Evolutionary conservation across 1,140 invertebrate species (phyloP).

Genomic region (Conus ventricosus): DNA sequence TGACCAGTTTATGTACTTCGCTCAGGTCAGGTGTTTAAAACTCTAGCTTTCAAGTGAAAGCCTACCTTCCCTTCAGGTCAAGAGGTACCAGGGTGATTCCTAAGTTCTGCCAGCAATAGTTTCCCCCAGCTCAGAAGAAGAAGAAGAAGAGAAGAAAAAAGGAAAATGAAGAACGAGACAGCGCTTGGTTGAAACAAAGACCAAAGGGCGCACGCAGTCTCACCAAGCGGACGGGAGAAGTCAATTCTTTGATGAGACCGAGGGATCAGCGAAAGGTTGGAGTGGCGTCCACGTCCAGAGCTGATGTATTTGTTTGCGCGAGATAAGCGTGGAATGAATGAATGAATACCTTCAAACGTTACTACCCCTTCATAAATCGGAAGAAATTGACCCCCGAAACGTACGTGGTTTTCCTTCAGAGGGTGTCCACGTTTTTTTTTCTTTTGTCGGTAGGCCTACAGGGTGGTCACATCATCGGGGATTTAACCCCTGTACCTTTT

Average conservation of each 20-base stretch:
- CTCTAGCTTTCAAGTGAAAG: neutral
- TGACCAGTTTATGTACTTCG: neutral
- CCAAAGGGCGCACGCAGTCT: neutral
- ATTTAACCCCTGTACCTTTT: too few species aligned
- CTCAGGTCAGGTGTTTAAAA: neutral
- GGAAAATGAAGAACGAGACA: neutral
- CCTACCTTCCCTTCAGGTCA: neutral
- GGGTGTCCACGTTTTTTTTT: too few species aligned
- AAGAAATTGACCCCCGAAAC: too few species aligned
- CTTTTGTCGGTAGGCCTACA: neutral
- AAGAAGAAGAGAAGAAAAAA: too few species aligned
- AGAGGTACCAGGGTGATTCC: neutral
- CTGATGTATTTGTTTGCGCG: neutral
- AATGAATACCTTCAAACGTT: neutral
- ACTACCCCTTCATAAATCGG: neutral
- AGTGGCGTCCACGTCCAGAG: neutral
- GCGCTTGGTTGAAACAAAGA: neutral
- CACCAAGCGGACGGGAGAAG: neutral
- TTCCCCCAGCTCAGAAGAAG: neutral
- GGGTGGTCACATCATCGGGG: neutral
- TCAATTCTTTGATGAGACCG: neutral
- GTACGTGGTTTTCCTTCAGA: too few species aligned
- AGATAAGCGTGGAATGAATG: constrained; percentile 1
- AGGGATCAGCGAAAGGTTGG: neutral
- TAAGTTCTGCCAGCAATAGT: neutral